Evolutionary conservation across 2,888 invertebrate species (phyloP), one percentile per base, ranked within the genome.

Genomic region (Branchellion lobata): DNA sequence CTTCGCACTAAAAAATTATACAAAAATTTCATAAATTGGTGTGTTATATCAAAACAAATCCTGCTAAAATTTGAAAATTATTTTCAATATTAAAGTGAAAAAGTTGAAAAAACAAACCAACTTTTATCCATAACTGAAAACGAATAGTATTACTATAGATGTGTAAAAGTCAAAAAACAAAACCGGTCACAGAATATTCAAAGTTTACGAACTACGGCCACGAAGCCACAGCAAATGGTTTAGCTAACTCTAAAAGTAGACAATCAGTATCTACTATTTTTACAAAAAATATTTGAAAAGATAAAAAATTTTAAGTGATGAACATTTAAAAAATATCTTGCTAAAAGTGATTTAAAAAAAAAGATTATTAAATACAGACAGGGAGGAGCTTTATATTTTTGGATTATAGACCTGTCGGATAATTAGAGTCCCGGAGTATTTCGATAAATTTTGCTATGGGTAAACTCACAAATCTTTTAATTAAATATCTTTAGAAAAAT

Each of bases 351-450:
- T 57, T 57, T 57, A 24, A 57, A 14, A 24, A 18, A 24, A 24
- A 57, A 57, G 24, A 24, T 24, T 14, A 18, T 24, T 57, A 57
- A 57, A 57, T 14, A 57, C 61, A 57, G 61, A 57, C 61, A 57
- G 61, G 61, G 61, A 14, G 61, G 61, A 57, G 61, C 61, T 57
- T 18, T 14, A n/a, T 40, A 57, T 57, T 57, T 57, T 57, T 57
- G 61, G 21, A 57, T 57, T 8, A 40, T n/a, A 24, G 61, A 18
- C 24, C 61, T 57, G 61, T 57, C 61, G 61, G 61, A n/a, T 57
- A 57, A 57, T 57, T 57, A 57, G 61, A 57, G 24, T 57, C 24
- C 61, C 8, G 21, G 24, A 24, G 5, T 57, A 57, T 57, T 57
- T 57, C 61, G 61, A 57, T 24, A 57, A n/a, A 24, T 14, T 57